Percentiles rank a stretch among this genome's conserved stretches.
Conservation (phyloP, 2,888 invertebrate species). For the Troilus luridus region DNA sequence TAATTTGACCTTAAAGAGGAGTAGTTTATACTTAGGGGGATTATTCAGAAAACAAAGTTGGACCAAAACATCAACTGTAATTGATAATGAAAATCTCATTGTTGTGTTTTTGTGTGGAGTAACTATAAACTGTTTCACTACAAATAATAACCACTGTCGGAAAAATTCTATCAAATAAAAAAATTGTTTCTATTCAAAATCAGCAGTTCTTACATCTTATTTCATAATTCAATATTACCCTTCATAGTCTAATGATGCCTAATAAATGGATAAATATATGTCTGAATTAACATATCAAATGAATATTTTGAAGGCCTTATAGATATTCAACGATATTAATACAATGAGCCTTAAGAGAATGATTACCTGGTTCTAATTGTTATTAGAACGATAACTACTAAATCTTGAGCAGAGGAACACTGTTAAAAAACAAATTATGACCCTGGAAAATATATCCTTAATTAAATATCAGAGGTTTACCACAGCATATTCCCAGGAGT, state of each 20-base stretch:
- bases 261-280: neutral
- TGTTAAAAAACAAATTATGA: neutral
- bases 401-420: neutral
- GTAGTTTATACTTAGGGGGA: neutral
- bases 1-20: neutral
- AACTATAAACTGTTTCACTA: neutral
- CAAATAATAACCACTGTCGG: neutral
- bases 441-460: neutral
- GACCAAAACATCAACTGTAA: too few species aligned
- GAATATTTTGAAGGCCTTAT: neutral
- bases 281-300: slow-evolving; percentile 3
- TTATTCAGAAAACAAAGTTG: neutral
- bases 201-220: neutral
- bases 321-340: neutral
- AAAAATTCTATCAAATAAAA: neutral
- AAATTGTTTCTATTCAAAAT: neutral
- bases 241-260: neutral
- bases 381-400: neutral
- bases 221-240: neutral
- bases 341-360: neutral
- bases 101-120: neutral
- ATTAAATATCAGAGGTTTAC: neutral
- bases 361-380: neutral
- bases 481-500: neutral
- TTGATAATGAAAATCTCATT: neutral